phyloP scores from a whole-genome alignment of 2,797 vertebrate species.

The Apodemus agrarius region DNA sequence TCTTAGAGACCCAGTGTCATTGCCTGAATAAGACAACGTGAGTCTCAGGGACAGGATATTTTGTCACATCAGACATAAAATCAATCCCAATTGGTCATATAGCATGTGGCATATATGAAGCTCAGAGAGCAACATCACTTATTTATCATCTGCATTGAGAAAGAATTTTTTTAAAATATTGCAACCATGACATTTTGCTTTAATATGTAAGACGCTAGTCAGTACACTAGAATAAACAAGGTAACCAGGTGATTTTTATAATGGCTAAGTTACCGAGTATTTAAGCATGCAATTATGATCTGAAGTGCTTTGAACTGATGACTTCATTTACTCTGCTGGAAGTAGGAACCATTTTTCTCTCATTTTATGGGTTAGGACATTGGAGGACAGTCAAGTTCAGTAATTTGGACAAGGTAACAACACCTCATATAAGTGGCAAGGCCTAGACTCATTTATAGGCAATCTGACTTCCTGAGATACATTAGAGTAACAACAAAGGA shows the following conservation, averaged over 20 bases:
- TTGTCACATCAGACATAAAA: background rate
- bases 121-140: background rate
- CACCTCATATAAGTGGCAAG: background rate
- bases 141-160: background rate
- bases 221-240: background rate
- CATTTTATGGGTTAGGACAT: background rate
- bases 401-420: background rate
- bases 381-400: background rate
- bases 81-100: background rate
- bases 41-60: background rate
- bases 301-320: background rate
- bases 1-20: slow-evolving; percentile 35
- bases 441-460: fast-evolving
- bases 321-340: background rate
- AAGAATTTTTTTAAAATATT: background rate
- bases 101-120: background rate
- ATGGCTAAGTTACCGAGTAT: background rate
- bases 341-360: background rate
- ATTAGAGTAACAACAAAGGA: background rate
- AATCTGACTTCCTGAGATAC: background rate
- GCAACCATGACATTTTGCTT: background rate
- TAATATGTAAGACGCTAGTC: background rate
- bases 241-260: background rate
- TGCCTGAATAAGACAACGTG: background rate
- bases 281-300: background rate